Percentiles rank a stretch among this genome's conserved stretches.
Evolutionary conservation across 2,888 invertebrate genomes (phyloP).

Genomic region (Nesidiocoris tenuis): DNA sequence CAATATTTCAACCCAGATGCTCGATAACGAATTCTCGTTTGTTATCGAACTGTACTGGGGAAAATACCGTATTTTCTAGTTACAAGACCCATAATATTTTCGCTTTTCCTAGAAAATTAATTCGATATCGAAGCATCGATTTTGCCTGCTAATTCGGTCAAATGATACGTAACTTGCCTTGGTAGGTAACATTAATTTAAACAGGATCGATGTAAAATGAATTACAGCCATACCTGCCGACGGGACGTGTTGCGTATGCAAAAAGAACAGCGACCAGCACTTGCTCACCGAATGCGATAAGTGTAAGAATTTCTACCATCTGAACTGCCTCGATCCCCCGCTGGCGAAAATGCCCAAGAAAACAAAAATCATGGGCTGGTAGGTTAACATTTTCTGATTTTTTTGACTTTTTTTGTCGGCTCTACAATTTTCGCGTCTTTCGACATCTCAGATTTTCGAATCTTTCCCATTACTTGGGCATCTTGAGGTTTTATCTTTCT

Average conservation of each 20-base stretch:
- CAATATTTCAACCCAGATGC: too few species aligned
- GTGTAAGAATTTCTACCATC: constrained; percentile 87
- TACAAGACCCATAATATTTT: too few species aligned
- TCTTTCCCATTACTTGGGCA: not conserved
- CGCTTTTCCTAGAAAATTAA: too few species aligned
- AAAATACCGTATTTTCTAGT: too few species aligned
- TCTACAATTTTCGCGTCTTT: not conserved
- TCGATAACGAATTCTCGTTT: too few species aligned
- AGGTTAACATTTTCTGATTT: constrained; percentile 48
- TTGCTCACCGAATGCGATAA: constrained; percentile 93
- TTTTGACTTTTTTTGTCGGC: not conserved
- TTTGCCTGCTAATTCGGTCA: too few species aligned
- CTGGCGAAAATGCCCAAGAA: constrained; percentile 92
- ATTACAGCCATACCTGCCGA: constrained; percentile 51
- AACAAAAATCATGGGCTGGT: constrained; percentile 92
- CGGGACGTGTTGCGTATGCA: constrained; percentile 79
- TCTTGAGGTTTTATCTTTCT: not conserved
- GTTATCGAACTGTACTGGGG: too few species aligned
- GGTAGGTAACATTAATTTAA: too few species aligned
- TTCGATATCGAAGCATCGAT: too few species aligned
- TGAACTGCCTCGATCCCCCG: constrained; percentile 92
- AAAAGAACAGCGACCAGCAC: constrained; percentile 85
- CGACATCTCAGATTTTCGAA: too few species aligned
- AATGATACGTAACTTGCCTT: too few species aligned
- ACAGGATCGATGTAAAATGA: too few species aligned